Evolutionary conservation across 2,113 vertebrate genomes (phyloP).

Genomic region (Oreotrochilus melanogaster): DNA sequence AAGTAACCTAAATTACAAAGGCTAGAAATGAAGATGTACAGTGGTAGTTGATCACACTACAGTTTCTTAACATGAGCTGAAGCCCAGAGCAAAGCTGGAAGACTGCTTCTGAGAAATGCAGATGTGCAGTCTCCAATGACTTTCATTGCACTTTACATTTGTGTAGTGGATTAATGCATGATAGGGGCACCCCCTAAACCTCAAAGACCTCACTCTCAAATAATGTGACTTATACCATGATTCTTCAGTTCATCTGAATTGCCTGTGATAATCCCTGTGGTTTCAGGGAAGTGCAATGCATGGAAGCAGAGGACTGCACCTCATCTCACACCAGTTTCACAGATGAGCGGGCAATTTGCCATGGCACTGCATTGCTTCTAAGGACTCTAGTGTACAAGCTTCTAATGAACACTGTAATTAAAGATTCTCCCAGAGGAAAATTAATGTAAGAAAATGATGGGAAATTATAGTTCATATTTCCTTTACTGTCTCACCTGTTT

Average conservation of each 20-base stretch:
- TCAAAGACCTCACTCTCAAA: neutral
- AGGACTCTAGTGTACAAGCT: neutral
- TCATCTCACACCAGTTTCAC: neutral
- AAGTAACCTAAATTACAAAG: slow-evolving; percentile 6
- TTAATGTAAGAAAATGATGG: neutral
- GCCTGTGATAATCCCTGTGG: neutral
- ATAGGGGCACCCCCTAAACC: neutral
- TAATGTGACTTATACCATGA: neutral
- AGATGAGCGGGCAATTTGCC: neutral
- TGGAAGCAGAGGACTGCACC: neutral
- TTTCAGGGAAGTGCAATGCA: neutral
- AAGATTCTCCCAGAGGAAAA: neutral
- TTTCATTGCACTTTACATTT: neutral
- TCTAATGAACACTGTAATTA: neutral
- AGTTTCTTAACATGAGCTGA: neutral
- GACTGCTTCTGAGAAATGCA: neutral
- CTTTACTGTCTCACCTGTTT: neutral
- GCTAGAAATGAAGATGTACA: neutral
- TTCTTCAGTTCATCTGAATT: neutral
- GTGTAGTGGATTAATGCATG: neutral
- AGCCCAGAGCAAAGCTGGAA: neutral
- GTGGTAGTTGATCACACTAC: neutral
- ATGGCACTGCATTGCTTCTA: neutral
- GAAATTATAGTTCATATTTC: neutral
- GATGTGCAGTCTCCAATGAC: neutral